phyloP scores from a whole-genome alignment of 2,113 vertebrate species.

The Notarius lentiginosus region DNA sequence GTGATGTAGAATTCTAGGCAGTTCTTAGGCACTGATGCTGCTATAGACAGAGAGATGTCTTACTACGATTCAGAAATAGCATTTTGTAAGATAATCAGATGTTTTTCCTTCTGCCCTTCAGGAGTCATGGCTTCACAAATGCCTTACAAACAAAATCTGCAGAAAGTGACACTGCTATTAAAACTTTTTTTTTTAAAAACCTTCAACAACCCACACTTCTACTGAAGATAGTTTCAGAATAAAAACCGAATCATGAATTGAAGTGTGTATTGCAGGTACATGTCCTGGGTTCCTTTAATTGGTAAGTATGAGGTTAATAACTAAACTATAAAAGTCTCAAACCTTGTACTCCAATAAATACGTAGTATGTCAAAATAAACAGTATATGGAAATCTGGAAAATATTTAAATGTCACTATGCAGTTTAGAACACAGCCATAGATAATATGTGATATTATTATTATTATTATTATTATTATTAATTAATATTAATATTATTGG shows the following conservation, averaged over 20 bases:
- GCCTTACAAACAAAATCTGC: background rate
- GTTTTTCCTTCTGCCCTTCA: slow-evolving; percentile 14
- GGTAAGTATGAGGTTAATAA: background rate
- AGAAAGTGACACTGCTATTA: background rate
- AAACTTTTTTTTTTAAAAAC: too few relatives aligned
- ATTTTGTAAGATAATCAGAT: slow-evolving; percentile 9
- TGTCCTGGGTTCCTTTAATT: background rate
- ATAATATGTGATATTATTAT: background rate
- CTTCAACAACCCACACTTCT: background rate
- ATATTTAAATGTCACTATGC: background rate
- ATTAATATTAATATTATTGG: too few relatives aligned
- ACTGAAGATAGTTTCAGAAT: slow-evolving; percentile 2
- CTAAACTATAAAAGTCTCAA: background rate
- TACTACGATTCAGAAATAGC: background rate
- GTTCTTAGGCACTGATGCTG: background rate
- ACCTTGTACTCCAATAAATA: background rate
- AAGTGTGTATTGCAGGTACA: background rate
- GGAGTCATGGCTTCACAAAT: background rate
- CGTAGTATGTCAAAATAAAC: background rate
- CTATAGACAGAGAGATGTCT: background rate
- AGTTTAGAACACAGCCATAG: background rate
- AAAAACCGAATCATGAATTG: background rate
- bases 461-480: background rate
- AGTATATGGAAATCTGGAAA: background rate
- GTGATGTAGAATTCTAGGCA: background rate